Evolutionary conservation across 2,888 invertebrate genomes (phyloP).

Genomic region (Eudemis profundana): DNA sequence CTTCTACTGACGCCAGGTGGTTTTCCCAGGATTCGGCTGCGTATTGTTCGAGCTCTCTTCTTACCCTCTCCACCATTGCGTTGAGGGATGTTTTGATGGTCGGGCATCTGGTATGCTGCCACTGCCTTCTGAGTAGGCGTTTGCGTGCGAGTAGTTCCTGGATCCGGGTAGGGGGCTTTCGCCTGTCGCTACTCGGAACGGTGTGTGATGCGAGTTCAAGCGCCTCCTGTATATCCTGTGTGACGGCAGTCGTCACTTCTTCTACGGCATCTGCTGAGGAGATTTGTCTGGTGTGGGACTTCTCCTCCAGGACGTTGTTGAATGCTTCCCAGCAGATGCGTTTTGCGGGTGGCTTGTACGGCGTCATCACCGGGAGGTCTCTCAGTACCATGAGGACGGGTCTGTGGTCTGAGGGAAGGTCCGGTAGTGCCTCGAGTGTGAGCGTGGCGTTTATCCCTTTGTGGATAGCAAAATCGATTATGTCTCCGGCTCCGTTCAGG

Average conservation of each 20-base stretch:
- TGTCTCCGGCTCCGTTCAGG: background rate
- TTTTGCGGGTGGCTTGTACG: background rate
- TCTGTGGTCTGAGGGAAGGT: background rate
- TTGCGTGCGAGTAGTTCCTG: conserved; percentile 5
- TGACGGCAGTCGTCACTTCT: background rate
- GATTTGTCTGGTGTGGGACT: background rate
- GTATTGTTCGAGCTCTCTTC: background rate
- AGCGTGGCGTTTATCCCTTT: background rate
- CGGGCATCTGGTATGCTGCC: conserved; percentile 26
- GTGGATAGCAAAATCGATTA: background rate
- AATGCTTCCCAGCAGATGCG: conserved; percentile 37
- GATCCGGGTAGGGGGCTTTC: background rate
- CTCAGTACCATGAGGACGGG: background rate
- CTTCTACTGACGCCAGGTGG: conserved; percentile 16
- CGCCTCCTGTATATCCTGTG: background rate
- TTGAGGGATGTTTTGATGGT: conserved; percentile 9
- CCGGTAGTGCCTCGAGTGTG: background rate
- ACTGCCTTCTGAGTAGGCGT: conserved; percentile 19
- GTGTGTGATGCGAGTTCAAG: conserved; percentile 3
- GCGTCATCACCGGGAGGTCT: background rate
- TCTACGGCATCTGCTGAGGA: background rate
- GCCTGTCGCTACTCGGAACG: background rate
- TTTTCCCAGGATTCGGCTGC: background rate
- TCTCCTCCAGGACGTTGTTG: background rate
- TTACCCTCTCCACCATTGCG: background rate